Percentiles rank a stretch among this genome's conserved stretches.
These are phyloP conservation scores for Pygocentrus nattereri DNA, from an alignment of 2,797 vertebrate genomes.

Conservation along the genomic window DNA sequence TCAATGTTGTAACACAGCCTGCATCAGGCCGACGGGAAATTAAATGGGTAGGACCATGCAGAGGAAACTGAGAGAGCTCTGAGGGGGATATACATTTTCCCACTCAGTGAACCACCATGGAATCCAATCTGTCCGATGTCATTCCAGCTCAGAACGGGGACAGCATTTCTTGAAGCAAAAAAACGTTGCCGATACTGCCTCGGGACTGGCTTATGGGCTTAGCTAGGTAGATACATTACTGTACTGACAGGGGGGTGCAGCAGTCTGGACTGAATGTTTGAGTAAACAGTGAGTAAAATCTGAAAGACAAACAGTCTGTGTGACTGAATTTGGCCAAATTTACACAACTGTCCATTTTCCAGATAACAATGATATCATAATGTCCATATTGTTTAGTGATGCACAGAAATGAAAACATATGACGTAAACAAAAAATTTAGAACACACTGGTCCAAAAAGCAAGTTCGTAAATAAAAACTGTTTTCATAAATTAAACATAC, in stretches of 20 bases:
- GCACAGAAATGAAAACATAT: too few species aligned
- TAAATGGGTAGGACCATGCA: conserved; percentile 55
- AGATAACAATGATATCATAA: too few species aligned
- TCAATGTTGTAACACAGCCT: conserved; percentile 55
- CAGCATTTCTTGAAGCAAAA: conserved; percentile 25
- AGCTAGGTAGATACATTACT: conserved; percentile 8
- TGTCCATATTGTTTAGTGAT: too few species aligned
- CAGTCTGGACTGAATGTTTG: background rate
- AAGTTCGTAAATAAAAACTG: too few species aligned
- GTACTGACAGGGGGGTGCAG: background rate
- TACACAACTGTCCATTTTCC: too few species aligned
- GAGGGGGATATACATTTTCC: conserved; percentile 57
- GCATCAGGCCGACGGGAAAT: conserved; percentile 56
- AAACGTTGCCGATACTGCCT: background rate
- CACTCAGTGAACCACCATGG: conserved; percentile 47
- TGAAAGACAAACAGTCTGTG: background rate
- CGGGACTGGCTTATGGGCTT: conserved; percentile 1
- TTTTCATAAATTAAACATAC: too few species aligned
- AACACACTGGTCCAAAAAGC: too few species aligned
- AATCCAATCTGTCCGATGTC: conserved; percentile 55
- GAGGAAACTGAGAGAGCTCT: conserved; percentile 37
- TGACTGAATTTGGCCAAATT: too few species aligned
- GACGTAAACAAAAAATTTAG: too few species aligned
- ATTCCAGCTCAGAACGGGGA: conserved; percentile 31
- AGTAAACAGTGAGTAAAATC: background rate